phyloP scores from a whole-genome alignment of 1,140 invertebrate genomes.

The Lasioglossum albipes region DNA sequence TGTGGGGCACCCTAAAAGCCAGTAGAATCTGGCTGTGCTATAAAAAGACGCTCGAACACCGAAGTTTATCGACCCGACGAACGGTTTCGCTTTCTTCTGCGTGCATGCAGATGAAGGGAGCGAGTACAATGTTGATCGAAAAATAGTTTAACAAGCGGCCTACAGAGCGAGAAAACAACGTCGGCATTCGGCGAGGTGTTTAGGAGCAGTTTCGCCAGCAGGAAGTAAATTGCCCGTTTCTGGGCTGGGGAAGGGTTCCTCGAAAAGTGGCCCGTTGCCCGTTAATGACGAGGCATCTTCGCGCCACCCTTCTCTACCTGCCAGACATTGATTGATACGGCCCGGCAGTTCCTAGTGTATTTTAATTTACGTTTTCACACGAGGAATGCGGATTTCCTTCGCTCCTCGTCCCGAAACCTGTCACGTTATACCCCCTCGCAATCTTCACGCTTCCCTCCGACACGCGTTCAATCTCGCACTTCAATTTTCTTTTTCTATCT shows the following conservation, averaged over 20 bases:
- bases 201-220: neutral
- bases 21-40: too few relatives aligned
- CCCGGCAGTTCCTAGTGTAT: slow-evolving; percentile 52
- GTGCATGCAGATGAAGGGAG: neutral
- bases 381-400: slow-evolving; percentile 56
- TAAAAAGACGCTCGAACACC: too few relatives aligned
- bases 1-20: too few relatives aligned
- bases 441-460: neutral
- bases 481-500: neutral
- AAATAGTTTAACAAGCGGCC: slow-evolving; percentile 6
- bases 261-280: slow-evolving; percentile 38
- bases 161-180: slow-evolving; percentile 7
- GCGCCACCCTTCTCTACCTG: slow-evolving; percentile 53
- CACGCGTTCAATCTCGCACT: neutral
- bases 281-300: slow-evolving; percentile 66
- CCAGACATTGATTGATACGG: slow-evolving; percentile 65
- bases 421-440: neutral
- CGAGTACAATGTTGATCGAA: neutral
- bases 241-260: neutral
- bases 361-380: slow-evolving; percentile 72
- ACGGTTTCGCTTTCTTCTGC: neutral
- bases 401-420: slow-evolving; percentile 1
- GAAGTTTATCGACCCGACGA: neutral
- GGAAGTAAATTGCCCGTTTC: slow-evolving; percentile 31
- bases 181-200: slow-evolving; percentile 4